These are phyloP conservation scores for Megalopta genalis DNA, from an alignment of 1,140 invertebrate genomes.

Conservation along the genomic window DNA sequence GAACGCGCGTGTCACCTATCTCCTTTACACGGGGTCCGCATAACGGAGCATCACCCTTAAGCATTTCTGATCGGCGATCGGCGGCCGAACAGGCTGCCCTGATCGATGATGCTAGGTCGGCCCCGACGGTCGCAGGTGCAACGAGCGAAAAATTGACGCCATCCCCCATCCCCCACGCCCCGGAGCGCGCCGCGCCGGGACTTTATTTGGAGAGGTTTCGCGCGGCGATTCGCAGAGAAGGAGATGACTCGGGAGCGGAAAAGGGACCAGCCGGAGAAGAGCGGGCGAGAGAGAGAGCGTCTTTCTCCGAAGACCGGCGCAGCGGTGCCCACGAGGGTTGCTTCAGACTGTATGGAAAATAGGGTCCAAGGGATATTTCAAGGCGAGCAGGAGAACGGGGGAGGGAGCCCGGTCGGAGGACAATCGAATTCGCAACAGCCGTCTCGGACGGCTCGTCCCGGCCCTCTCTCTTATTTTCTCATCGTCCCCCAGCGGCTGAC, in stretches of 20 bases:
- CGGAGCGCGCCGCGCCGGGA: not conserved
- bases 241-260: too few species aligned
- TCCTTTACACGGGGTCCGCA: slow-evolving; percentile 18
- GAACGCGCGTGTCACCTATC: slow-evolving; percentile 19
- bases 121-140: slow-evolving; percentile 68
- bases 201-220: slow-evolving; percentile 63
- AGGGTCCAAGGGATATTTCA: slow-evolving; percentile 32
- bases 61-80: slow-evolving; percentile 39
- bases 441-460: slow-evolving; percentile 40
- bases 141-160: slow-evolving; percentile 71
- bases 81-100: slow-evolving; percentile 41
- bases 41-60: slow-evolving; percentile 54
- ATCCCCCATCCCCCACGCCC: slow-evolving; percentile 12
- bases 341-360: slow-evolving; percentile 28
- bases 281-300: not conserved
- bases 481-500: slow-evolving; percentile 16
- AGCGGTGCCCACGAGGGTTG: slow-evolving; percentile 16
- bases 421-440: slow-evolving; percentile 67
- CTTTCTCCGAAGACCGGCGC: slow-evolving; percentile 13
- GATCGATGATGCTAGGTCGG: slow-evolving; percentile 21
- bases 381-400: not conserved
- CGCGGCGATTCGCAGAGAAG: slow-evolving; percentile 33
- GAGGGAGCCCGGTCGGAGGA: slow-evolving; percentile 42
- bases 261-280: not conserved
- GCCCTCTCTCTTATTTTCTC: slow-evolving; percentile 49